Percentiles rank a stretch among this genome's conserved stretches.
Evolutionary conservation across 2,113 vertebrate genomes (phyloP).

Genomic region (Orientallactaga bullata): DNA sequence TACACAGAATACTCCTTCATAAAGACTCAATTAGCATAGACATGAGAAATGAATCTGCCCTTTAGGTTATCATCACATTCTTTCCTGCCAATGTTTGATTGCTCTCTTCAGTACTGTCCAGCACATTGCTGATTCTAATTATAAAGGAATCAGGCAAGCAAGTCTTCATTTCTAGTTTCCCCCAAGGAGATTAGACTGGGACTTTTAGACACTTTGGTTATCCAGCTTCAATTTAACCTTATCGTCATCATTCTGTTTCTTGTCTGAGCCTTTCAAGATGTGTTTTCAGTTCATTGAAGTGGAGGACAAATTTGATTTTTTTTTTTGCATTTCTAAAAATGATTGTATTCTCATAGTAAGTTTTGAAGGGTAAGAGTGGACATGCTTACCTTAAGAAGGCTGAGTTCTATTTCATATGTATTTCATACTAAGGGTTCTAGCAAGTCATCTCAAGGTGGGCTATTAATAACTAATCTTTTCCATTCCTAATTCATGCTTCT

Average conservation of each 20-base stretch:
- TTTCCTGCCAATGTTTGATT: slow-evolving; percentile 25
- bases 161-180: not conserved
- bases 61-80: slow-evolving; percentile 44
- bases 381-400: not conserved
- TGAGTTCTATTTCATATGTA: not conserved
- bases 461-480: slow-evolving; percentile 29
- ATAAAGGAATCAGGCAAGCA: slow-evolving; percentile 9
- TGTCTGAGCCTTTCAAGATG: not conserved
- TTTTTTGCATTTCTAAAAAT: slow-evolving; percentile 38
- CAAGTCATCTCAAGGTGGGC: slow-evolving; percentile 13
- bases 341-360: not conserved
- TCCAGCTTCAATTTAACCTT: not conserved
- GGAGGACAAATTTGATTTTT: not conserved
- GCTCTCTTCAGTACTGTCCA: not conserved
- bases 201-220: not conserved
- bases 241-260: not conserved
- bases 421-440: slow-evolving; percentile 28
- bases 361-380: not conserved
- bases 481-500: not conserved
- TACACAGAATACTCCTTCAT: slow-evolving; percentile 40
- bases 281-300: not conserved
- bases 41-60: slow-evolving; percentile 55
- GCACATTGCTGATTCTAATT: slow-evolving; percentile 50
- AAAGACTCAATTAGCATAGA: slow-evolving; percentile 55
- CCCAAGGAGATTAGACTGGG: not conserved